phyloP scores from a whole-genome alignment of 2,888 invertebrate species.

The Crocallis elinguaria region DNA sequence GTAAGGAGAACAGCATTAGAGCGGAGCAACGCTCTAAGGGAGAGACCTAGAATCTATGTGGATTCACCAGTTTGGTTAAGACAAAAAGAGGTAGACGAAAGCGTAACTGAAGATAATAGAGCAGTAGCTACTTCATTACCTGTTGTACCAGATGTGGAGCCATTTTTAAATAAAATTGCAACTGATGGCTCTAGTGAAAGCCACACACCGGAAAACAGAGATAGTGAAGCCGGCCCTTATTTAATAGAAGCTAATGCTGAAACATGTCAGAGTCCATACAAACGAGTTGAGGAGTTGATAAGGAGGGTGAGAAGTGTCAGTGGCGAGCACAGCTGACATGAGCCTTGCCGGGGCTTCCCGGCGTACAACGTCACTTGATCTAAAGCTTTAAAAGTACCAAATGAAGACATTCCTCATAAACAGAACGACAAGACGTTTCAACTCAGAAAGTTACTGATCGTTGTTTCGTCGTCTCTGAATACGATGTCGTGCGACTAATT shows the following conservation, averaged over 20 bases:
- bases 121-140: constrained; percentile 46
- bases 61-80: constrained; percentile 87
- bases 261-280: constrained; percentile 74
- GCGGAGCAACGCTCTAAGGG: constrained; percentile 79
- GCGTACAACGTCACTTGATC: constrained; percentile 57
- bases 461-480: background rate
- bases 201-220: constrained; percentile 71
- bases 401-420: constrained; percentile 38
- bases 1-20: constrained; percentile 81
- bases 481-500: constrained; percentile 22
- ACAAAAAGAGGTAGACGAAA: constrained; percentile 71
- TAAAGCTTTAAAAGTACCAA: constrained; percentile 39
- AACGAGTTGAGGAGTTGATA: constrained; percentile 73
- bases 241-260: constrained; percentile 68
- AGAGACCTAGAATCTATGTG: constrained; percentile 83
- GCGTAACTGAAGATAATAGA: constrained; percentile 53
- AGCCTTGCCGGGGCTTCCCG: constrained; percentile 72
- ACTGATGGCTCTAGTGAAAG: constrained; percentile 69
- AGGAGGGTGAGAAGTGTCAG: constrained; percentile 72
- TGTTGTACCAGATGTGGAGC: constrained; percentile 65
- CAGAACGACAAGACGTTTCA: constrained; percentile 27
- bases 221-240: constrained; percentile 68
- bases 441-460: constrained; percentile 9
- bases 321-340: constrained; percentile 79
- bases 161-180: constrained; percentile 62